Evolutionary conservation across 2,113 vertebrate species (phyloP).

Genomic region (Anhinga anhinga): DNA sequence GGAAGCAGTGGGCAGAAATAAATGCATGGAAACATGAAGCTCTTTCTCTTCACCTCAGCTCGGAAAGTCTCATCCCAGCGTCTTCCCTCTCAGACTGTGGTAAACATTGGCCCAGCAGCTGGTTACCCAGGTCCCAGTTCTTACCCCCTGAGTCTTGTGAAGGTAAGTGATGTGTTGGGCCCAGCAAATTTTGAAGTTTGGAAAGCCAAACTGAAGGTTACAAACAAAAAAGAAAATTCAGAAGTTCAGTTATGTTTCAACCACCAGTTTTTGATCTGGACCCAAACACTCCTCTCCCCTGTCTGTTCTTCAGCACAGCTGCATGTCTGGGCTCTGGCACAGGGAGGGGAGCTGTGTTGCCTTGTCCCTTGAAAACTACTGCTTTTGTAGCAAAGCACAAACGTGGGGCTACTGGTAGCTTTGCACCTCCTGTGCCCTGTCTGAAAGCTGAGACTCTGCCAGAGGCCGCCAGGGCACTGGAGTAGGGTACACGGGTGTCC

Average conservation of each 20-base stretch:
- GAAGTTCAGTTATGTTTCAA: neutral
- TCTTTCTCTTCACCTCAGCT: conserved; percentile 32
- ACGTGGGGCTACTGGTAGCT: neutral
- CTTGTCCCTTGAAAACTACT: neutral
- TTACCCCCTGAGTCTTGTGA: conserved; percentile 41
- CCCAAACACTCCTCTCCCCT: neutral
- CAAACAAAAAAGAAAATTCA: neutral
- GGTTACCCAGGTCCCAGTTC: neutral
- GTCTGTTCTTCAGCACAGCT: neutral
- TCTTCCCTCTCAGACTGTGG: neutral
- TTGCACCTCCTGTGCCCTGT: neutral
- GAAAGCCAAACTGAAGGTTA: neutral
- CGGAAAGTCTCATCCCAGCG: neutral
- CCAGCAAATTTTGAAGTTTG: neutral
- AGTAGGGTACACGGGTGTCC: neutral
- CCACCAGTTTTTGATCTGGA: neutral
- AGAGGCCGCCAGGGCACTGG: neutral
- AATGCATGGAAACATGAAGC: neutral
- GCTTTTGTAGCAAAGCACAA: neutral
- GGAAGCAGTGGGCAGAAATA: neutral
- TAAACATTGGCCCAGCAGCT: neutral
- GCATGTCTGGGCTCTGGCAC: neutral
- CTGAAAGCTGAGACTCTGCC: neutral
- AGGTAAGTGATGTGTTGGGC: conserved; percentile 29
- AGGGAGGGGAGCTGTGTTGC: neutral